These are phyloP conservation scores for Apis florea DNA, from an alignment of 1,140 invertebrate species.

Conservation along the genomic window DNA sequence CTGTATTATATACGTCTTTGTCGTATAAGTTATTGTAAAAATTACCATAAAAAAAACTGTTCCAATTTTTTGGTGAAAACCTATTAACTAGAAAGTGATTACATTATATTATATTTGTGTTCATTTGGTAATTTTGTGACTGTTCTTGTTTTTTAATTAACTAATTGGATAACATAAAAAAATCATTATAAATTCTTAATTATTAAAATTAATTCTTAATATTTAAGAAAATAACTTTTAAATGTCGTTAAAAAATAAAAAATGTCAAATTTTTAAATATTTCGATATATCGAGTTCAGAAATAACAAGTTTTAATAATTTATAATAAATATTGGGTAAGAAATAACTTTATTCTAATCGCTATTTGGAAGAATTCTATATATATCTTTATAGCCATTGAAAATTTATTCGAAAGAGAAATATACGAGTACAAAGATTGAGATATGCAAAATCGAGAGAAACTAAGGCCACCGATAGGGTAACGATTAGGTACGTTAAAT, in stretches of 20 bases:
- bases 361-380: slow-evolving; percentile 14
- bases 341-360: slow-evolving; percentile 8
- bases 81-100: background rate
- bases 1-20: slow-evolving; percentile 14
- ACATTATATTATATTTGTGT: slow-evolving; percentile 25
- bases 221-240: slow-evolving; percentile 7
- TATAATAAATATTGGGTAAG: background rate
- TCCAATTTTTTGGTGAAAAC: slow-evolving; percentile 6
- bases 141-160: slow-evolving; percentile 10
- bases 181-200: background rate
- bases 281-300: background rate
- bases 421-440: slow-evolving; percentile 36
- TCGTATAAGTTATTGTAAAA: slow-evolving; percentile 32
- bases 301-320: slow-evolving; percentile 1
- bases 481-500: slow-evolving; percentile 46
- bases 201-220: slow-evolving; percentile 7
- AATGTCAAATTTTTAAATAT: background rate
- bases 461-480: slow-evolving; percentile 51
- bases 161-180: background rate
- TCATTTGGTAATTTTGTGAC: background rate
- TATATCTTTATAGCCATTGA: slow-evolving; percentile 40
- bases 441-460: slow-evolving; percentile 45
- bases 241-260: background rate
- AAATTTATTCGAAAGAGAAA: slow-evolving; percentile 27
- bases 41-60: slow-evolving; percentile 18